Conservation (phyloP, 2,113 vertebrate genomes). For the Hemibagrus wyckioides region DNA sequence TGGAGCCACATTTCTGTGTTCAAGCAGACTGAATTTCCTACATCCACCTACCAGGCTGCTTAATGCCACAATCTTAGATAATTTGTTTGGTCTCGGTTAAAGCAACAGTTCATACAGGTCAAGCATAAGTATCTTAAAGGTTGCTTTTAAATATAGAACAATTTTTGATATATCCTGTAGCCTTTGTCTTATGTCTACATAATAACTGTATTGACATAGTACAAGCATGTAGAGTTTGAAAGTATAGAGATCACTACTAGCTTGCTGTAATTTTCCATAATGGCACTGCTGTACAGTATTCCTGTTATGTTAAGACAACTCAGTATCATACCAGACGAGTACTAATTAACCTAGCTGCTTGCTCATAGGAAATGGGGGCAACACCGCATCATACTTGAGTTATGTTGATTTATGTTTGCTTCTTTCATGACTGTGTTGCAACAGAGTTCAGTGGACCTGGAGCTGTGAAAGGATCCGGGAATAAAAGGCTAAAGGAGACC, state of each 20-base stretch:
- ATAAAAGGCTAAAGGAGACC: slow-evolving; percentile 40
- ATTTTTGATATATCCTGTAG: not conserved
- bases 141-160: not conserved
- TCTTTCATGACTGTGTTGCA: slow-evolving; percentile 44
- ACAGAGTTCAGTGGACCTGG: slow-evolving; percentile 48
- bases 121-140: not conserved
- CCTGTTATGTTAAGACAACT: slow-evolving; percentile 2
- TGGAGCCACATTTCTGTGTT: slow-evolving; percentile 32
- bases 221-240: not conserved
- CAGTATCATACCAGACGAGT: slow-evolving; percentile 7
- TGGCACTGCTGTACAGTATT: slow-evolving; percentile 26
- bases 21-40: slow-evolving; percentile 35
- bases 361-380: slow-evolving; percentile 22
- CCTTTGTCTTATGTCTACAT: not conserved
- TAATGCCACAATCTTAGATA: not conserved
- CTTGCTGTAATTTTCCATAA: slow-evolving; percentile 30
- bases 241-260: not conserved
- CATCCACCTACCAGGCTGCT: slow-evolving; percentile 24
- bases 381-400: slow-evolving; percentile 14
- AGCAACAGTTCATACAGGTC: not conserved
- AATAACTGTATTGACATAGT: not conserved
- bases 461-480: slow-evolving; percentile 43
- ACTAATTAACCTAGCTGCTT: slow-evolving; percentile 15
- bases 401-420: slow-evolving; percentile 30
- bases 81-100: not conserved